These are phyloP conservation scores for Oithona nana DNA, from an alignment of 2,888 invertebrate species.

Conservation along the genomic window DNA sequence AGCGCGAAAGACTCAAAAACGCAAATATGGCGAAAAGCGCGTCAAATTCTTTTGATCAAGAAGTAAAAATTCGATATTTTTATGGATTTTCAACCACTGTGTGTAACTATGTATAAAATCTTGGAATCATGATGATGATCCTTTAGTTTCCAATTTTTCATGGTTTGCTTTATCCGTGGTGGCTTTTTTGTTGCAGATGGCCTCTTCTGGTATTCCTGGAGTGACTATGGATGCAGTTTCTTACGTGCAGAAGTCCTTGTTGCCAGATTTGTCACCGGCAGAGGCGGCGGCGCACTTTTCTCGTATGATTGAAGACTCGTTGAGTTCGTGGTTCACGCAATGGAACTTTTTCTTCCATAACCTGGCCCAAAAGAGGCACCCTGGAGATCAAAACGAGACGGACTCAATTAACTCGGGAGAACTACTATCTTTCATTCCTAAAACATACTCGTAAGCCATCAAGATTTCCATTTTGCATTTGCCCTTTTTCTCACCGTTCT, in stretches of 20 bases:
- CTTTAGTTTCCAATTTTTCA: no score
- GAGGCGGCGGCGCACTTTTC: conserved; percentile 94
- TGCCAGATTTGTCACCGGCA: conserved; percentile 73
- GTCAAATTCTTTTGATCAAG: no score
- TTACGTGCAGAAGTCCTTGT: conserved; percentile 72
- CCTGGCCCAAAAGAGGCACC: conserved; percentile 46
- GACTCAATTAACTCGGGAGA: conserved; percentile 48
- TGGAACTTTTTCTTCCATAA: conserved; percentile 97
- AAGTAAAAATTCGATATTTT: no score
- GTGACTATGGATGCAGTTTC: conserved; percentile 75
- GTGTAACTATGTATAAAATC: no score
- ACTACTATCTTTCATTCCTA: conserved; percentile 76
- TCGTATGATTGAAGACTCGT: conserved; percentile 79
- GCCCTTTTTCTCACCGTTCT: no score
- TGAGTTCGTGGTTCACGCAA: conserved; percentile 82
- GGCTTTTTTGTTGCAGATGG: conserved; percentile 46
- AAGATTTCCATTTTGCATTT: no score
- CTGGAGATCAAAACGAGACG: conserved; percentile 12
- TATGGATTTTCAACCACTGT: no score
- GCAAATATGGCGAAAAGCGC: no score
- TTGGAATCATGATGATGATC: no score
- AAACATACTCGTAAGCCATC: conserved; percentile 83
- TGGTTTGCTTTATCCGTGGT: no score
- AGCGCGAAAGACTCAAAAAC: no score
- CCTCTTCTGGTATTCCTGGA: conserved; percentile 71